Evolutionary conservation across 2,113 vertebrate species (phyloP), one percentile per base, ranked within the genome.

Genomic region (Acinonyx jubatus): DNA sequence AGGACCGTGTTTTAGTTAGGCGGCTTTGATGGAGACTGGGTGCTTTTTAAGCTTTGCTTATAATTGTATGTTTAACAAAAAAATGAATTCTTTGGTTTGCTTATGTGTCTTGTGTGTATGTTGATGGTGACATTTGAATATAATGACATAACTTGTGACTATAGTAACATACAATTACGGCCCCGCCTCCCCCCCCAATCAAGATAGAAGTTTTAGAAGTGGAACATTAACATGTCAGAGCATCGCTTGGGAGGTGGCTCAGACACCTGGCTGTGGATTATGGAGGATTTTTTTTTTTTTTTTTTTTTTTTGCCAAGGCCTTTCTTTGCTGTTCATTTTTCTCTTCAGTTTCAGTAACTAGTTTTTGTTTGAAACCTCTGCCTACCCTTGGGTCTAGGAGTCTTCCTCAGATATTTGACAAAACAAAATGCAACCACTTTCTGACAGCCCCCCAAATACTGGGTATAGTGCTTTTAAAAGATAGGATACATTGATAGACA

Each of bases 271-370:
- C 21, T 25, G 4, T 36, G 84, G 55, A 19, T 33, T 45, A 61
- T 66, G 61, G 82, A 71, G 69, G 23, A 21, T 3, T 7, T 21
- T 8, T 45, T 45, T 36, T 68, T 33, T 71, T 71, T 21, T 31
- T 61, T 82, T 65, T 55, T 57, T 11, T 16, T 7, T 69, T 27
- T 68, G 21, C 9, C 38, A 92, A 21, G 18, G 14, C 55, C 38
- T 95, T 41, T 84, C n/a, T 95, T 95, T 89, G 93, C 68, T 61
- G 38, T 31, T 92, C 66, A 33, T 74, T 86, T 89, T 90, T 73
- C 38, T 94, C 19, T 63, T 41, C 52, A 68, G 27, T 84, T 63
- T 92, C 16, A 79, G 4, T 29, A 45, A 73, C 63, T 12, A 73
- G 41, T 69, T 96, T 52, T 83, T 69, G 18, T 55, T 48, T 82